phyloP scores from a whole-genome alignment of 2,113 vertebrate species.

The Oncorhynchus tshawytscha region DNA sequence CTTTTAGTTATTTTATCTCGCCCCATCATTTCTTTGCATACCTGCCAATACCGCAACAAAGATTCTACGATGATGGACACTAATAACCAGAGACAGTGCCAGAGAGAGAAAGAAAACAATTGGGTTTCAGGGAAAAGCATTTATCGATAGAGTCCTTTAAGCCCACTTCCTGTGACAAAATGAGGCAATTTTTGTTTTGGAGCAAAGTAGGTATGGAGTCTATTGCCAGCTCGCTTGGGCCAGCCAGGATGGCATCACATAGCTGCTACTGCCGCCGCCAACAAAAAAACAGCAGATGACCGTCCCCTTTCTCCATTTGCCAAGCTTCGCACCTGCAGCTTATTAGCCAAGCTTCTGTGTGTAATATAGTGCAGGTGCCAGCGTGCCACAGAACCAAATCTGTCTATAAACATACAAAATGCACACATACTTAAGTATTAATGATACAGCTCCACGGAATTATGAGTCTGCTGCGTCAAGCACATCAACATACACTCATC shows the following conservation, averaged over 20 bases:
- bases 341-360: constrained; percentile 78
- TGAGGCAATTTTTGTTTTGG: neutral
- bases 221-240: neutral
- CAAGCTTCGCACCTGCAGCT: constrained; percentile 82
- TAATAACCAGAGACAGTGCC: constrained; percentile 60
- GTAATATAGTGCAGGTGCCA: constrained; percentile 86
- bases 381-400: constrained; percentile 58
- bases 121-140: neutral
- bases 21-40: constrained; percentile 47
- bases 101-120: neutral
- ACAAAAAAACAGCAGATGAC: constrained; percentile 64
- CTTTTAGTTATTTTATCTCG: constrained; percentile 34
- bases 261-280: constrained; percentile 53
- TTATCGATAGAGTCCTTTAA: neutral
- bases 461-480: too few species aligned
- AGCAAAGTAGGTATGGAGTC: constrained; percentile 28
- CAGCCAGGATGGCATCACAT: constrained; percentile 45
- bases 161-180: neutral
- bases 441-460: too few species aligned
- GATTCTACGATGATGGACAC: constrained; percentile 64
- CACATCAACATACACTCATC: too few species aligned
- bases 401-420: constrained; percentile 51
- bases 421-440: neutral
- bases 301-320: constrained; percentile 62
- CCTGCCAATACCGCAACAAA: constrained; percentile 60